Conservation (phyloP, 2,797 vertebrate species). For the Potorous gilbertii region DNA sequence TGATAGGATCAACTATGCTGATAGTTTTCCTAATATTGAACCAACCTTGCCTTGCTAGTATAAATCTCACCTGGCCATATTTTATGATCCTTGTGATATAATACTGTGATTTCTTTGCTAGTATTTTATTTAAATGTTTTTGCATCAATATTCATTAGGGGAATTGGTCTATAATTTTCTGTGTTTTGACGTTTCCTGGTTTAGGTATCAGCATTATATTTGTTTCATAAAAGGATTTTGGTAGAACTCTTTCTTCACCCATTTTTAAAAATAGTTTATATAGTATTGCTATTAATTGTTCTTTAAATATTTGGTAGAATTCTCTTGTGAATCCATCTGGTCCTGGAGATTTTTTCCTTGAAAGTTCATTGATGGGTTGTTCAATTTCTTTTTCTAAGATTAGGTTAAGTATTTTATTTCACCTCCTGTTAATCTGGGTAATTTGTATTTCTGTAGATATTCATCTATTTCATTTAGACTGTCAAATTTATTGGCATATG, state of each 20-base stretch:
- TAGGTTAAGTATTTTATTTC: background rate
- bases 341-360: background rate
- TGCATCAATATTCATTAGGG: background rate
- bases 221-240: background rate
- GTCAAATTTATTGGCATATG: no score
- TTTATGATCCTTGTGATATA: background rate
- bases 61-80: background rate
- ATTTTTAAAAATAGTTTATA: background rate
- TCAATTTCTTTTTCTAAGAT: background rate
- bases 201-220: background rate
- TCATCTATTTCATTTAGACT: no score
- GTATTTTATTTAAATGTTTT: background rate
- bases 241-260: background rate
- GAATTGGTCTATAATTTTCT: background rate
- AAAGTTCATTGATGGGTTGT: background rate
- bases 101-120: background rate
- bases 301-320: background rate
- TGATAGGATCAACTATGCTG: background rate
- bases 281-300: background rate
- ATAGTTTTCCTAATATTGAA: background rate
- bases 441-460: no score
- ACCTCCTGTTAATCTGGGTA: no score
- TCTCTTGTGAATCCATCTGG: background rate
- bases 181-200: no score
- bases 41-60: background rate